Evolutionary conservation across 2,888 invertebrate species (phyloP), one percentile per base, ranked within the genome.

Genomic region (Horisme vitalbata): DNA sequence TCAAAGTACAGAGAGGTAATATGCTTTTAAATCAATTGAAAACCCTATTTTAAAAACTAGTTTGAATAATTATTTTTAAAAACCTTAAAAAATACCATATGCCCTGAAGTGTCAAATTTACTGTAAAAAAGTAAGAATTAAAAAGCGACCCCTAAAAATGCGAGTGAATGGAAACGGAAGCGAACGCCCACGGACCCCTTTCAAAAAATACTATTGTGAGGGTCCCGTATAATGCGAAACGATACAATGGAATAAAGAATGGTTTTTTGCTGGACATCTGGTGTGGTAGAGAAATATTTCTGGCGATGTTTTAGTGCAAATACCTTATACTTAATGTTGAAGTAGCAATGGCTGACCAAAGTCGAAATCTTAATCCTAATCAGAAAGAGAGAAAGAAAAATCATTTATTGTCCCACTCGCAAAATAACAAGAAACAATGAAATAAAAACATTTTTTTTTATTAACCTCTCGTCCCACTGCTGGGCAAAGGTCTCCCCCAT

Each of bases 131-230:
- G 39, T 54, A 62, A 61, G 61, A 60, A 56, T 46, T 44, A 45
- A 52, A n/a, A 58, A 60, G 53, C 52, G 46, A 49, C 57, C 59
- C 58, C 63, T 55, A 65, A 62, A 57, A n/a, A n/a, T n/a, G n/a
- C 45, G 39, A 28, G 41, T 64, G 62, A 66, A 71, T 68, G 48
- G 52, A 41, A 54, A 47, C 61, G 61, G 61, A 62, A 60, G 47
- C 49, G 24, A 34, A 52, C 73, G 69, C 75, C 73, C 59, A 66
- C 71, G 57, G 72, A 69, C 68, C 72, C 75, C 73, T 70, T 73
- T 74, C 68, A 72, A 72, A 71, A 71, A 71, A 71, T 71, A 75
- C 57, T 34, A 54, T 58, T 62, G 54, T 57, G 51, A 45, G 52
- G 52, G 54, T 56, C 41, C 52, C 13, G 51, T 52, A 61, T 55